Evolutionary conservation across 1,140 invertebrate species (phyloP).

Genomic region (Coboldia fuscipes): DNA sequence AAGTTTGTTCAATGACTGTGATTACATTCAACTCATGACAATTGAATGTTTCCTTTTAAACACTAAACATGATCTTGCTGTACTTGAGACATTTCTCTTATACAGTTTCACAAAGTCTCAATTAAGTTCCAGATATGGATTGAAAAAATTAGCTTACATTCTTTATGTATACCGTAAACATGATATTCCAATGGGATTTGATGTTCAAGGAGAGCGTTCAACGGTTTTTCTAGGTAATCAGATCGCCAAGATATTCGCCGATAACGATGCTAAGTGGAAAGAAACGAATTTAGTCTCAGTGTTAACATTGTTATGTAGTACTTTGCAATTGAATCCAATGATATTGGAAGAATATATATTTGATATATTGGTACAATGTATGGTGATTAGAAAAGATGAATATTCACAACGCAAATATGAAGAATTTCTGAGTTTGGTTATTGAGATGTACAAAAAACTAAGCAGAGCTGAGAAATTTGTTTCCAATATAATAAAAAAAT

Average conservation of each 20-base stretch:
- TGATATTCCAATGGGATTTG: conserved; percentile 10
- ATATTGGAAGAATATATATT: conserved; percentile 13
- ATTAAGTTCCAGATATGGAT: background rate
- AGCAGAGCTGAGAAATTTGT: conserved; percentile 15
- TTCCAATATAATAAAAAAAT: conserved; percentile 10
- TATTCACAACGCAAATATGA: conserved; percentile 5
- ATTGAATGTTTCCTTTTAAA: no score
- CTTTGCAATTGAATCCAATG: conserved; percentile 14
- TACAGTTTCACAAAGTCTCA: no score
- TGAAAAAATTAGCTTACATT: background rate
- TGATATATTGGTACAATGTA: conserved; percentile 12
- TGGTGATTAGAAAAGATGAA: conserved; percentile 7
- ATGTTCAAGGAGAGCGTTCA: background rate
- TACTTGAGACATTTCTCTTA: no score
- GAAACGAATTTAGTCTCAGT: no score
- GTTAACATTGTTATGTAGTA: conserved; percentile 9
- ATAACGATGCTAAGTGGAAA: conserved; percentile 4
- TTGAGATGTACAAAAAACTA: conserved; percentile 15
- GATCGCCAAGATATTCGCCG: conserved; percentile 3
- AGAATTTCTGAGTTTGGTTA: conserved; percentile 11
- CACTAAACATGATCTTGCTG: no score
- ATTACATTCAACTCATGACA: no score
- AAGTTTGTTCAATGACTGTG: no score
- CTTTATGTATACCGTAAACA: conserved; percentile 10
- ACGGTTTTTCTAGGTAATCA: conserved; percentile 2